Conservation (phyloP, 1,140 invertebrate genomes). For the Paraescarpia echinospica region DNA sequence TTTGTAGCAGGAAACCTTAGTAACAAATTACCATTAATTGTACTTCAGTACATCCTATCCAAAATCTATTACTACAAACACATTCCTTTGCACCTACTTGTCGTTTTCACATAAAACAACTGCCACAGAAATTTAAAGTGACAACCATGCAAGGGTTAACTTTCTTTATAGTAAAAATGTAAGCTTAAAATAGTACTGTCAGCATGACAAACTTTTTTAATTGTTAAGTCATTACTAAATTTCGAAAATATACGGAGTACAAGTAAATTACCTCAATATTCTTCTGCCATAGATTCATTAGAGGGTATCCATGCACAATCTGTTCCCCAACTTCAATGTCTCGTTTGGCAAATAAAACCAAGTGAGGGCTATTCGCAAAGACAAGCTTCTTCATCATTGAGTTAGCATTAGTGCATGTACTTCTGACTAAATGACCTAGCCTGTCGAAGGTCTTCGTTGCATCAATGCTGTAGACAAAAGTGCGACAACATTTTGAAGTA, state of each 20-base stretch:
- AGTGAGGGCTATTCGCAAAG: background rate
- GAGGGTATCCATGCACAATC: background rate
- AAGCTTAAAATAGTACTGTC: background rate
- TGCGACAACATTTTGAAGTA: background rate
- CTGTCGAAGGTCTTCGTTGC: background rate
- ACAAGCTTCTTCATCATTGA: background rate
- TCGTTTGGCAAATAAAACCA: background rate
- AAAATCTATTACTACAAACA: background rate
- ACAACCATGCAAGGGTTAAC: background rate
- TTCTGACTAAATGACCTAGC: background rate
- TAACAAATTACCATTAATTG: background rate
- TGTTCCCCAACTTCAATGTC: background rate
- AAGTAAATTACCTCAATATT: background rate
- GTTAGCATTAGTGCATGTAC: background rate
- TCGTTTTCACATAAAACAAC: background rate
- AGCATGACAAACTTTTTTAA: background rate
- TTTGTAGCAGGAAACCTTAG: background rate
- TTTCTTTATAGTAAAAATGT: background rate
- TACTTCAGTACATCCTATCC: background rate
- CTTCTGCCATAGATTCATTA: background rate
- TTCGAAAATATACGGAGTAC: background rate
- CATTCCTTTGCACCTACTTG: background rate
- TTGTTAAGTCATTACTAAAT: background rate
- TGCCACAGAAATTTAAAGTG: background rate
- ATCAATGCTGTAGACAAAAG: background rate